A percentile compares a stretch with the other conserved stretches of the same genome.
These are phyloP conservation scores for Ormyrus nitidulus DNA, from an alignment of 2,888 invertebrate species.

Conservation along the genomic window DNA sequence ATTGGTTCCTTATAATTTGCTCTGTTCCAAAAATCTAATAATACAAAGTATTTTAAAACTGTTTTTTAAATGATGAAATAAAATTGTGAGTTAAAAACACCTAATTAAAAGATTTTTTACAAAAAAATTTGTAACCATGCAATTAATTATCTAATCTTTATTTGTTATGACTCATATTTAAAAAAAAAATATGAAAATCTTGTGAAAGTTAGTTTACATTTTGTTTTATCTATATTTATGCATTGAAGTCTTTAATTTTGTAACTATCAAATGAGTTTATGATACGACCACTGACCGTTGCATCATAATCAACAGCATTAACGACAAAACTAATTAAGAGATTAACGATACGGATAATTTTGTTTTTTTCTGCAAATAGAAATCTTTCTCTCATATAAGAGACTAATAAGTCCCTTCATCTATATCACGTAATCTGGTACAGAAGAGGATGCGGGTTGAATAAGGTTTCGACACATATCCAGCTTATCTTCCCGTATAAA, in stretches of 20 bases:
- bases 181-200: background rate
- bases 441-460: too few relatives aligned
- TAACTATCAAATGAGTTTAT: slow-evolving; percentile 16
- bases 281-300: slow-evolving; percentile 19
- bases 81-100: too few relatives aligned
- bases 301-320: background rate
- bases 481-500: background rate
- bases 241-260: slow-evolving; percentile 21
- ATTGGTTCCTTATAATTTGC: too few relatives aligned
- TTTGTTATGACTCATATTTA: background rate
- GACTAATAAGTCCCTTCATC: too few relatives aligned
- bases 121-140: background rate
- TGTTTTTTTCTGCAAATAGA: slow-evolving; percentile 13
- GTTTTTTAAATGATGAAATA: too few relatives aligned
- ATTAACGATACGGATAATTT: slow-evolving; percentile 22
- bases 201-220: slow-evolving; percentile 27
- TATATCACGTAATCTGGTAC: too few relatives aligned
- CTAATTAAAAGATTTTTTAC: too few relatives aligned
- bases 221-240: slow-evolving; percentile 15
- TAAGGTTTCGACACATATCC: too few relatives aligned
- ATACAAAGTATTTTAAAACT: too few relatives aligned
- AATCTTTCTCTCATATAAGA: too few relatives aligned
- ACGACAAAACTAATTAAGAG: slow-evolving; percentile 10
- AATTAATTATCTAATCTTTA: slow-evolving; percentile 1
- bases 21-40: too few relatives aligned